Evolutionary conservation across 2,797 vertebrate genomes (phyloP), one percentile per base, ranked within the genome.

Genomic region (Eutrigla gurnardus): DNA sequence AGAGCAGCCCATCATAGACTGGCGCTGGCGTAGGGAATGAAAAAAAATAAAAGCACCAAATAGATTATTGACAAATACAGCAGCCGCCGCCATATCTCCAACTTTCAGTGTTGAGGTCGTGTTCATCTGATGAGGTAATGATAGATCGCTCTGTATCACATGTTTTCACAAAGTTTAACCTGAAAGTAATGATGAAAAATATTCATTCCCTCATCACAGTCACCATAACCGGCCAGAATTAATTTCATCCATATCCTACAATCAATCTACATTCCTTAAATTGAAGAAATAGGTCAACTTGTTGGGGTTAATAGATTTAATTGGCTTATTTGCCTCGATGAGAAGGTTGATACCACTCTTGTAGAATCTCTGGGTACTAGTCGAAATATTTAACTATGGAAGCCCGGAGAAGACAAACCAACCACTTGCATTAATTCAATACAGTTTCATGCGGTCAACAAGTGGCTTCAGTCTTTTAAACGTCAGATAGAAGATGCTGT

Each of bases 11-110:
- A 65, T 86, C 65, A 58, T n/a, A 46, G 45, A 47, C 35, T 9
- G 62, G 46, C 17, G 35, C 69, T 5, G 74, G 37, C 63, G 82
- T 25, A 47, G 59, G 66, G 80, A 70, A 77, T 68, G 70, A 50
- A 81, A 25, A 25, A 25, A 25, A 25, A 25, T 1, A 25, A 25
- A 77, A 73, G 60, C 54, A 65, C 10, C 32, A 52, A 46, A 49
- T 55, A 69, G 32, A 66, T 73, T 82, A 89, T 40, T 67, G 78
- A 81, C 52, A 40, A 84, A 76, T 8, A 55, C 70, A 65, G 50
- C 47, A 25, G 69, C 65, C 36, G 65, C 58, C 42, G 61, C 45
- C 5, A 36, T 5, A 78, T 37, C n/a, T 54, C 60, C 2, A n/a
- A 70, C 36, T 35, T 25, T 55, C 61, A 5, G 18, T 11, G 43